Conservation (phyloP, 2,888 invertebrate genomes). For the Xiphydria camelus region DNA sequence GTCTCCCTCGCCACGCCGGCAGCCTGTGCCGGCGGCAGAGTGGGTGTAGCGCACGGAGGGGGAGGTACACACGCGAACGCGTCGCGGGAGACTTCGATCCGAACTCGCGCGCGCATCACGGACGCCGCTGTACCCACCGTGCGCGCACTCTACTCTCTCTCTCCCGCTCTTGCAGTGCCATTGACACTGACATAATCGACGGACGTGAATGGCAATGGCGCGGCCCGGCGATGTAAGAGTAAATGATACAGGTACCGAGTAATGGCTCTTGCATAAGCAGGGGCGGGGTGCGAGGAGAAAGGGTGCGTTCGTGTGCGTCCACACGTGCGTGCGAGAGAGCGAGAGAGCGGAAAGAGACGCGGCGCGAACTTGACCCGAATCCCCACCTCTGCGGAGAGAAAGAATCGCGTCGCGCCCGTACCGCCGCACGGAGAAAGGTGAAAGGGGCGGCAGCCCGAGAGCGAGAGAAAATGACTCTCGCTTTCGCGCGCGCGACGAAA, state of each 20-base stretch:
- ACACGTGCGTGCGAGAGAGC: constrained; percentile 21
- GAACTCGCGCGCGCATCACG: no score
- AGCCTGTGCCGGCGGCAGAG: no score
- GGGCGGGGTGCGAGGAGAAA: constrained; percentile 12
- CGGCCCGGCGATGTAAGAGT: constrained; percentile 35
- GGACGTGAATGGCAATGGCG: constrained; percentile 2
- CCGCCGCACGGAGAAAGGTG: constrained; percentile 37
- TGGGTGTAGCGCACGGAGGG: no score
- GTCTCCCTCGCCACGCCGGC: no score
- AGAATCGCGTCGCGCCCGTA: no score
- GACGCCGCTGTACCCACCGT: no score
- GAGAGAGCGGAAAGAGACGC: constrained; percentile 20
- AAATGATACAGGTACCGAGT: constrained; percentile 33
- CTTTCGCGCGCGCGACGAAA: constrained; percentile 33
- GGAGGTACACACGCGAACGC: no score
- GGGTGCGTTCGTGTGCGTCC: no score
- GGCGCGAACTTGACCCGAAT: constrained; percentile 41
- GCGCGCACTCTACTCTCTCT: no score
- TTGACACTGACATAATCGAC: constrained; percentile 53
- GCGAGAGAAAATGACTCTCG: constrained; percentile 35
- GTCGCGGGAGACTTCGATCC: no score
- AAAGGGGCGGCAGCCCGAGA: constrained; percentile 27
- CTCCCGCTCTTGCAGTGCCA: constrained; percentile 38
- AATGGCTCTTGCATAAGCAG: constrained; percentile 36
- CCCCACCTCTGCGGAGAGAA: constrained; percentile 32